Conservation (phyloP, 1,140 invertebrate species). For the Neodiprion pinetum region DNA sequence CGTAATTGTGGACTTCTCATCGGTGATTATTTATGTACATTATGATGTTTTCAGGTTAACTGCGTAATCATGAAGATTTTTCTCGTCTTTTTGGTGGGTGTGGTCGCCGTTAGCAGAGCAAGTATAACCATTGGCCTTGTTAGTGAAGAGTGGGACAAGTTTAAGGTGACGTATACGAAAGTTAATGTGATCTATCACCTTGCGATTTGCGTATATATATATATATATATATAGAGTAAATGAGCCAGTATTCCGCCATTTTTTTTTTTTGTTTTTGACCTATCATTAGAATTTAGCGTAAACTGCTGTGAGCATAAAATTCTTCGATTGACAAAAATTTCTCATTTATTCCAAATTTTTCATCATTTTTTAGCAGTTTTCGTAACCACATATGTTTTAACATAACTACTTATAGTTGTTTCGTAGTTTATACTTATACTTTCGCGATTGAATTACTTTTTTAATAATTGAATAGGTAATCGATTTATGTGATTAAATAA, state of each 20-base stretch:
- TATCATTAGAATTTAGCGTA: background rate
- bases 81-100: slow-evolving; percentile 56
- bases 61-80: slow-evolving; percentile 56
- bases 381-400: no score
- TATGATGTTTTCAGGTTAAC: background rate
- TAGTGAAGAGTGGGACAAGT: slow-evolving; percentile 76
- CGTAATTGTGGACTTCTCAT: background rate
- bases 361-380: no score
- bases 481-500: no score
- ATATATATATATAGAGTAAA: background rate
- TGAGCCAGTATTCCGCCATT: no score
- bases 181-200: slow-evolving; percentile 12
- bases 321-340: no score
- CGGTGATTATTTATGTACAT: background rate
- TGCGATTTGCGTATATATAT: background rate
- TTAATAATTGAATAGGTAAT: no score
- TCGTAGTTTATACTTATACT: no score
- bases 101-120: slow-evolving; percentile 61
- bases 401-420: no score
- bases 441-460: no score
- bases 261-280: background rate
- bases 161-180: slow-evolving; percentile 69
- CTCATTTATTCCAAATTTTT: no score
- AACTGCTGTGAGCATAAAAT: no score
- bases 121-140: slow-evolving; percentile 75